Evolutionary conservation across 1,140 invertebrate genomes (phyloP).

Genomic region (Zaprionus camerounensis): DNA sequence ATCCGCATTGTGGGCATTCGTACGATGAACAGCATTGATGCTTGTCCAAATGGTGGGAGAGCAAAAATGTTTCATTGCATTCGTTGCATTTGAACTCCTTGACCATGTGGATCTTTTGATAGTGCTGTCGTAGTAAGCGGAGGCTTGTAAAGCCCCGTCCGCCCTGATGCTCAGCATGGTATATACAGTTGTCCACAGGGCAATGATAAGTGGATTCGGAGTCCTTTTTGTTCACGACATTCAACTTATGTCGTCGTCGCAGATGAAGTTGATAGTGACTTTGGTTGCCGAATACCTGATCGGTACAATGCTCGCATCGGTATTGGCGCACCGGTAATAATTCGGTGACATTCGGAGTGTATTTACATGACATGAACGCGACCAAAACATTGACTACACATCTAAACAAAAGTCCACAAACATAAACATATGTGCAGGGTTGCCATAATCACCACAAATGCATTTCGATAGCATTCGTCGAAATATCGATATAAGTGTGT

Average conservation of each 20-base stretch:
- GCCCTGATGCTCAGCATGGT: constrained; percentile 36
- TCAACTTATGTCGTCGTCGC: constrained; percentile 54
- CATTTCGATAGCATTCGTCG: not conserved
- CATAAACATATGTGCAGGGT: constrained; percentile 22
- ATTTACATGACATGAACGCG: constrained; percentile 31
- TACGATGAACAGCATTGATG: constrained; percentile 85
- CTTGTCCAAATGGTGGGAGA: constrained; percentile 86
- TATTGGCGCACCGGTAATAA: constrained; percentile 58
- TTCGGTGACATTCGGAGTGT: constrained; percentile 55
- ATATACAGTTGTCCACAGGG: constrained; percentile 52
- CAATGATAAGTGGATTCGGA: constrained; percentile 47
- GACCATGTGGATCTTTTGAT: constrained; percentile 87
- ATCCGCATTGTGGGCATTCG: constrained; percentile 52
- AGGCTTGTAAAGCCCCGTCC: constrained; percentile 71
- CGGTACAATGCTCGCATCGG: constrained; percentile 48
- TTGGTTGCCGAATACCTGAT: constrained; percentile 61
- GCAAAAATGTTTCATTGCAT: constrained; percentile 86
- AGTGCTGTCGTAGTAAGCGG: constrained; percentile 85
- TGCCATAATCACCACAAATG: not conserved
- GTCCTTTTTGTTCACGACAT: not conserved
- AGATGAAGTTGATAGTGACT: constrained; percentile 64
- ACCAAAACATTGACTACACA: constrained; percentile 3
- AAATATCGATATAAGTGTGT: not conserved
- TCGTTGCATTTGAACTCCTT: constrained; percentile 85
- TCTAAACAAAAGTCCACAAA: constrained; percentile 3